Conservation (phyloP, 1,140 invertebrate genomes). For the Diachasma alloeum region DNA sequence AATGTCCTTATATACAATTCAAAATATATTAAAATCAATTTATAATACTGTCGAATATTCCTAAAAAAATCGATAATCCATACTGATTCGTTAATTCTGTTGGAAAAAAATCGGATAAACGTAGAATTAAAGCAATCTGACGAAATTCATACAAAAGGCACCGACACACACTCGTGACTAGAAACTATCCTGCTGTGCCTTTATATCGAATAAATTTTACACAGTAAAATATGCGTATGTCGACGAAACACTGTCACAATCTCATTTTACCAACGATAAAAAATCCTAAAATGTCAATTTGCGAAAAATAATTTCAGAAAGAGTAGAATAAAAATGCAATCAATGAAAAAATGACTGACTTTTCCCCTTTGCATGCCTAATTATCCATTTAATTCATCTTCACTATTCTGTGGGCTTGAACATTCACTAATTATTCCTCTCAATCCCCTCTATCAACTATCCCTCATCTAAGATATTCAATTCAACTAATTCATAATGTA, state of each 20-base stretch:
- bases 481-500: slow-evolving; percentile 22
- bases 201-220: too few relatives aligned
- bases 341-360: too few relatives aligned
- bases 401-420: background rate
- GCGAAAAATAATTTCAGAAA: too few relatives aligned
- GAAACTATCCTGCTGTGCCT: slow-evolving; percentile 31
- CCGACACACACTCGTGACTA: slow-evolving; percentile 43
- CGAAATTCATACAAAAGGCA: slow-evolving; percentile 24
- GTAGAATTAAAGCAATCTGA: background rate
- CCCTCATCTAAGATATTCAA: slow-evolving; percentile 20
- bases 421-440: background rate
- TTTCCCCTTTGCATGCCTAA: too few relatives aligned
- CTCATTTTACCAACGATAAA: background rate
- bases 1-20: slow-evolving; percentile 50
- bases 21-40: slow-evolving; percentile 16
- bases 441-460: slow-evolving; percentile 1
- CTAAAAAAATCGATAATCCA: slow-evolving; percentile 12
- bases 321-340: too few relatives aligned
- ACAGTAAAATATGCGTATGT: background rate
- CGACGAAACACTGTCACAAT: background rate
- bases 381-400: background rate
- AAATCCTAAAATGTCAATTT: too few relatives aligned
- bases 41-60: slow-evolving; percentile 24
- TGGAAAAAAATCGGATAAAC: background rate
- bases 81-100: too few relatives aligned